Base-by-base conservation (phyloP, 2,797 vertebrate species). In the Glyptemys insculpta region DNA sequence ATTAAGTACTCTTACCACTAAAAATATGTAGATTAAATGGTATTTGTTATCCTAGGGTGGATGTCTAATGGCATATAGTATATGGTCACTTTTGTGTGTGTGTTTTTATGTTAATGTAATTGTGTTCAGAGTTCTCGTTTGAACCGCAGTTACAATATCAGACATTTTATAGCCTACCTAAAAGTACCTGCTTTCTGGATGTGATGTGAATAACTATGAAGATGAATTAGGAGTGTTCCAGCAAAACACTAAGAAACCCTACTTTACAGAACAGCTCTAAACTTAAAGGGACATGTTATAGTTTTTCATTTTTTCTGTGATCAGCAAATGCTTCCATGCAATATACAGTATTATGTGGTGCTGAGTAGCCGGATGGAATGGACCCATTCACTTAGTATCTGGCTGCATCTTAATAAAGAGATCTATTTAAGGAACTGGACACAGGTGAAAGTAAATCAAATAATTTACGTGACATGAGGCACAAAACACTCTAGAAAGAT, bases 381-480 rank as follows among this genome's bases (percentile, higher is more conserved):
- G 5, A 1, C 2, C 10, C 59, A 49, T 88, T 95, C 91, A 31
- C 3, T 80, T 93, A 79, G 85, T 57, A 59, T 54, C 27, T 37
- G 80, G 2, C 21, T 2, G 8, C 89, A 37, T 89, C 91, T 91
- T 34, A 87, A 3, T 68, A 81, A 4, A 92, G n/a, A 89, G 81
- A 91, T 91, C 83, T 68, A 57, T 21, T 89, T 86, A 82, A 83
- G 31, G 8, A 83, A 56, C 25, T 84, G 19, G 56, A 86, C 57
- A 93, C 3, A 65, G 56, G 2, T 88, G 57, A 88, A 94, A 79
- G 34, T 81, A 92, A 93, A 96, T 80, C 4, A 44, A 96, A 44
- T 29, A 44, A 0, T 3, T 92, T 84, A 84, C 59, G 15, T 88
- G 31, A 41, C 31, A 85, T 57, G 93, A 89, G 19, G 14, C 49